These are phyloP conservation scores for Monoplex corrugatus DNA, from an alignment of 2,888 invertebrate species.

Conservation along the genomic window DNA sequence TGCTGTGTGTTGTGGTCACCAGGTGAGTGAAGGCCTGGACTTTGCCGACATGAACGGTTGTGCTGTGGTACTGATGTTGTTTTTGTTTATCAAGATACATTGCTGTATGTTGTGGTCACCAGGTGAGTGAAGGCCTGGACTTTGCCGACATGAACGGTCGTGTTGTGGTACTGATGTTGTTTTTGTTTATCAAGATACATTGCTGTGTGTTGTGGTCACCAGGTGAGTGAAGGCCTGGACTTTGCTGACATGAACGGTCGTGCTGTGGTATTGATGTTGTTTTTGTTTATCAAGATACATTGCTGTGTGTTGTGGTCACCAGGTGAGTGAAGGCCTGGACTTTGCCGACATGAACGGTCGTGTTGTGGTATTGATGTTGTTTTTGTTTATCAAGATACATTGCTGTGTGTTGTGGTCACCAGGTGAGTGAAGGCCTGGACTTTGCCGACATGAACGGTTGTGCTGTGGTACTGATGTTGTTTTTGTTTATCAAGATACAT, in stretches of 20 bases:
- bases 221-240: slow-evolving; percentile 97
- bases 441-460: slow-evolving; percentile 97
- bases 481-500: too few relatives aligned
- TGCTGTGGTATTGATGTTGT: slow-evolving; percentile 96
- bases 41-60: slow-evolving; percentile 97
- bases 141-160: slow-evolving; percentile 97
- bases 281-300: too few relatives aligned
- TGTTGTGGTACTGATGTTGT: slow-evolving; percentile 96
- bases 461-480: slow-evolving; percentile 96
- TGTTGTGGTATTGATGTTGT: too few relatives aligned
- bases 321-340: too few relatives aligned
- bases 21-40: slow-evolving; percentile 97
- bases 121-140: slow-evolving; percentile 97
- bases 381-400: too few relatives aligned
- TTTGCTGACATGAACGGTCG: slow-evolving; percentile 97
- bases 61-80: slow-evolving; percentile 96
- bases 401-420: slow-evolving; percentile 30
- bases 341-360: too few relatives aligned
- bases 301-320: too few relatives aligned
- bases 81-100: too few relatives aligned
- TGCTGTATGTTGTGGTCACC: too few relatives aligned
- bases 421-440: slow-evolving; percentile 97
- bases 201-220: slow-evolving; percentile 30
- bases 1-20: slow-evolving; percentile 30
- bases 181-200: too few relatives aligned